Evolutionary conservation across 2,113 vertebrate species (phyloP), one percentile per base, ranked within the genome.

Genomic region (Cnemophilus loriae): DNA sequence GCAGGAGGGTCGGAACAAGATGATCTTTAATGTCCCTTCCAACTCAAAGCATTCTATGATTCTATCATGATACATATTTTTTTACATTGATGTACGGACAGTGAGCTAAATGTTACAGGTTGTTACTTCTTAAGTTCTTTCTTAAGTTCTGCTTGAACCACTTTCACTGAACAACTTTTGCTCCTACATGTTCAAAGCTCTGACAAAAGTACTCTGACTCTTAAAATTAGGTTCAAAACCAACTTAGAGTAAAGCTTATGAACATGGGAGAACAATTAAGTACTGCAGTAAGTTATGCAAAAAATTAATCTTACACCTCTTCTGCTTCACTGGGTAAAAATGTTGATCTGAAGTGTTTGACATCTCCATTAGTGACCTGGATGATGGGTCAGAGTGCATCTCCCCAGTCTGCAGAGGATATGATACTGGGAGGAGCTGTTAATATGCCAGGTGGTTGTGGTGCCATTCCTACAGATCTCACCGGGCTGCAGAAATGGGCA

Each of bases 11-110:
- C 56, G 49, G 56, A 70, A 84, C 56, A 33, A 8, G 22, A 37
- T 9, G 26, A 41, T 56, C 65, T 37, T 77, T 33, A 44, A 41
- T 9, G 49, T 24, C 16, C 27, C 18, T 69, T 70, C 32, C 49
- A 77, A 63, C 22, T 28, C 32, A 49, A 56, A 14, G 6, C 32
- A 33, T 56, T 16, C 41, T 6, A 22, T 27, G 21, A 32, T 18
- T 49, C 35, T 17, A 24, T 10, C 41, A 63, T 2, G 6, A 56
- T 3, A 20, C 1, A 1, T 7, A 4, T 2, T 26, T 19, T 81
- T 49, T 61, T 41, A 44, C 8, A 16, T 2, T 44, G 26, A 61
- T 23, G 16, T 33, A 61, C 35, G 22, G 33, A 49, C 21, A 89
- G 27, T 4, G 15, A 50, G 33, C 4, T 49, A 23, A 33, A n/a